Evolutionary conservation across 2,797 vertebrate genomes (phyloP).

Genomic region (Syndactyla subalaris): DNA sequence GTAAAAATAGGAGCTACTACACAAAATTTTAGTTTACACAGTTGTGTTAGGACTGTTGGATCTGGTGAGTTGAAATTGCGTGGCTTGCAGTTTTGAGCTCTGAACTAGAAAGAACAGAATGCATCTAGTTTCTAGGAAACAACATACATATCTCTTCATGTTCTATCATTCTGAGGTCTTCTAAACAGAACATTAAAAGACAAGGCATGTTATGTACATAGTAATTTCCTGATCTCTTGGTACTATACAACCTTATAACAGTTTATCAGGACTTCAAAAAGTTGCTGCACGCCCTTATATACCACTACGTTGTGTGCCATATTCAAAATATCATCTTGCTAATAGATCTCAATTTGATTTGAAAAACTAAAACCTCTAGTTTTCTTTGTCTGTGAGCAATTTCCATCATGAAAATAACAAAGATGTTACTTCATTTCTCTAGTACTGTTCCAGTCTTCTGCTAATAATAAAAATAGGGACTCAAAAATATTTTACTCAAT

Average conservation of each 20-base stretch:
- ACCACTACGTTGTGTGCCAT: not conserved
- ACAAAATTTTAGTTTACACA: not conserved
- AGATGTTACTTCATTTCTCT: not conserved
- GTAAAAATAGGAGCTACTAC: not conserved
- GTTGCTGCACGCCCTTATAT: not conserved
- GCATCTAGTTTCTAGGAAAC: not conserved
- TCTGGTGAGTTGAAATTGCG: not conserved
- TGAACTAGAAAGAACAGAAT: not conserved
- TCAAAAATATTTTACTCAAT: constrained; percentile 13
- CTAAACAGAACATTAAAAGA: not conserved
- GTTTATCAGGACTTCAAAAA: not conserved
- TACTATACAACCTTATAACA: not conserved
- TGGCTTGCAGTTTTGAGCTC: not conserved
- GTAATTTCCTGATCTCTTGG: not conserved
- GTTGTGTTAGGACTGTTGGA: not conserved
- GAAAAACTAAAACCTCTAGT: not conserved
- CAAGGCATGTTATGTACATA: not conserved
- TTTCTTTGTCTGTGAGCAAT: not conserved
- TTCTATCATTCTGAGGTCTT: not conserved
- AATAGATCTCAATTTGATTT: not conserved
- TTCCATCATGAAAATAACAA: not conserved
- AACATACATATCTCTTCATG: not conserved
- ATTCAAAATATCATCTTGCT: not conserved
- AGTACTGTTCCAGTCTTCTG: not conserved
- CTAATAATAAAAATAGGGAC: not conserved